Percentiles rank a stretch among this genome's conserved stretches.
Evolutionary conservation across 2,797 vertebrate species (phyloP).

Genomic region (Tokudaia muenninki): DNA sequence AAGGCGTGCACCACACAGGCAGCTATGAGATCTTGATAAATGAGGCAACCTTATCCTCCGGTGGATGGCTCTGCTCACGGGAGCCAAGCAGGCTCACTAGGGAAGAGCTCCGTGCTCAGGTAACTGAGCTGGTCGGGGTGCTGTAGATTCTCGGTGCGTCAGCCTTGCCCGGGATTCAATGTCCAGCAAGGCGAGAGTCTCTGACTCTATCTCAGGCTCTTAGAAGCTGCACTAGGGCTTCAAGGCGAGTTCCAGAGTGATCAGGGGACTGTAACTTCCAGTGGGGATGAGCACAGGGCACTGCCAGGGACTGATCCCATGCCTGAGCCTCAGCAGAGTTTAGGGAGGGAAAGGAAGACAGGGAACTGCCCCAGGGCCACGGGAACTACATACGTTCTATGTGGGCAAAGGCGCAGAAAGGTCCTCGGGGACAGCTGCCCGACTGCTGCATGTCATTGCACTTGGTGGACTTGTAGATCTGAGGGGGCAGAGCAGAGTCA

Average conservation of each 20-base stretch:
- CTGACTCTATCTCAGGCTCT: not conserved
- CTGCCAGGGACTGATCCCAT: not conserved
- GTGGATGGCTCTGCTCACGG: not conserved
- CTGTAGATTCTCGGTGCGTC: not conserved
- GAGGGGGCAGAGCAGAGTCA: constrained; percentile 53
- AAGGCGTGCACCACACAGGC: not conserved
- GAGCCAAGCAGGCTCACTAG: not conserved
- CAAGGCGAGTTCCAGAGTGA: not conserved
- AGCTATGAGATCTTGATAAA: not conserved
- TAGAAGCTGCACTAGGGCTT: not conserved
- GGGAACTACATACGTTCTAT: constrained; percentile 94
- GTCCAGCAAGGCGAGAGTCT: not conserved
- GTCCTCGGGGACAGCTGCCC: constrained; percentile 98
- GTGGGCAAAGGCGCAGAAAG: constrained; percentile 99
- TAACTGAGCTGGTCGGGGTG: not conserved
- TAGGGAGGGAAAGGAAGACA: constrained; percentile 11
- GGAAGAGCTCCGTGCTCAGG: not conserved
- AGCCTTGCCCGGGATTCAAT: not conserved
- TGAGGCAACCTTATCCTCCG: not conserved
- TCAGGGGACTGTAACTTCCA: not conserved
- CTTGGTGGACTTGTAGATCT: constrained; percentile 99
- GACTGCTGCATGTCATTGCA: constrained; percentile 99
- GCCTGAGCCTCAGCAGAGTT: constrained; percentile 17
- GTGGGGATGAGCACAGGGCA: not conserved
- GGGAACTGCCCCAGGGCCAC: not conserved